Percentiles rank a stretch among this genome's conserved stretches.
These are phyloP conservation scores for Tetragonula clypearis DNA, from an alignment of 1,140 invertebrate species.

Conservation along the genomic window DNA sequence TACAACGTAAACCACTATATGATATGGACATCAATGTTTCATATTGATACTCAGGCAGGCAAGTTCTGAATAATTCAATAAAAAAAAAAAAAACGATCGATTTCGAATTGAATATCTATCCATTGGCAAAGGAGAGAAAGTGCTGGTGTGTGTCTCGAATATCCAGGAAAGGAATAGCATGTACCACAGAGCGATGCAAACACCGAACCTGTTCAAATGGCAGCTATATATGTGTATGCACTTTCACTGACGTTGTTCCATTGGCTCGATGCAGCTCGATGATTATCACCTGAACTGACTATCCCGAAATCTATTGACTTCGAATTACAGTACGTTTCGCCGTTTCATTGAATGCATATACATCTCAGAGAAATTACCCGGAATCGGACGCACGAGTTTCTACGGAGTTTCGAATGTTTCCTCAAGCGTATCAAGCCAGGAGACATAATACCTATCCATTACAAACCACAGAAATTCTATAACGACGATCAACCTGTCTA, in stretches of 20 bases:
- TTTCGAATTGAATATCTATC: constrained; percentile 21
- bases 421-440: constrained; percentile 43
- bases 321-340: neutral
- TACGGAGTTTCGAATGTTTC: constrained; percentile 42
- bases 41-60: neutral
- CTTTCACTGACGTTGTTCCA: constrained; percentile 53
- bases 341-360: neutral
- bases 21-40: neutral
- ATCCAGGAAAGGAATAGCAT: constrained; percentile 38
- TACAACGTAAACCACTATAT: too few relatives aligned
- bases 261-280: neutral
- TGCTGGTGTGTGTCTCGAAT: constrained; percentile 22
- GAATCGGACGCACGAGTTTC: constrained; percentile 52
- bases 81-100: constrained; percentile 10
- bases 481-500: constrained; percentile 60
- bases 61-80: constrained; percentile 6
- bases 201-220: constrained; percentile 24
- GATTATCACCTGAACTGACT: neutral
- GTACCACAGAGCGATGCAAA: constrained; percentile 13
- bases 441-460: constrained; percentile 73
- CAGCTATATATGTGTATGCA: constrained; percentile 13
- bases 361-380: neutral
- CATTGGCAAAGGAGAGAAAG: constrained; percentile 48
- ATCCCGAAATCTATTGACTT: neutral
- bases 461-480: constrained; percentile 75